Base-by-base conservation (phyloP, 1,140 invertebrate species). In the Hyphantria cunea region DNA sequence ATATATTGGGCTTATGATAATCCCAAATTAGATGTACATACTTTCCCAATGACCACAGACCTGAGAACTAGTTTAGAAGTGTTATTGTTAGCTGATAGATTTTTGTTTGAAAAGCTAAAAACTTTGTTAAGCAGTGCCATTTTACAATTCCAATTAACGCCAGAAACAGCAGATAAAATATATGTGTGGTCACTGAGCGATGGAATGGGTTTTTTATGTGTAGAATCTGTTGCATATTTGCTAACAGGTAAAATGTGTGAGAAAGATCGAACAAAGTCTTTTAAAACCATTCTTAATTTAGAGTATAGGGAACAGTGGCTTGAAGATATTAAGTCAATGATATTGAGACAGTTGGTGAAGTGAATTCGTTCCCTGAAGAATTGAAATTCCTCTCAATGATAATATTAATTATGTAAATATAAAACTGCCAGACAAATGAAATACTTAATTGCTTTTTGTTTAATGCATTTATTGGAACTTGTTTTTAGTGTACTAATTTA, bases 61-160 rank as follows among this genome's bases (percentile, higher is more conserved):
- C 73, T 95, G 31, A 89, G 92, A 49, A 93, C 92, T 0, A 78
- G 93, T 14, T 80, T 95, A n/a, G 94, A 95, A 72, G 92, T 94
- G 0, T 91, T 94, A n/a, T 69, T 93, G 3, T 72, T 95, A 8
- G 92, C 94, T 1, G 94, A 95, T 74, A 92, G 93, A 64, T 95
- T 93, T 75, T 85, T 95, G 13, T 92, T 95, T 79, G 79, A 91
- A 3, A 92, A 92, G 25, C 68, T 95, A 5, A 92, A 92, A 39
- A 86, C 92, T 6, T 69, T 84, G 34, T 75, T 95, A 2, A 92
- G 91, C 31, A 86, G 84, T 72, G 90, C 90, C n/a, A 91, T 93
- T 63, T 70, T 92, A 68, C 87, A 92, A 56, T 92, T 91, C 64
- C 74, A 84, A 67, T 64, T 93, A 47, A 79, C 70, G 4, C 74